These are phyloP conservation scores for Hassar affinis DNA, from an alignment of 2,113 vertebrate genomes.

Conservation along the genomic window DNA sequence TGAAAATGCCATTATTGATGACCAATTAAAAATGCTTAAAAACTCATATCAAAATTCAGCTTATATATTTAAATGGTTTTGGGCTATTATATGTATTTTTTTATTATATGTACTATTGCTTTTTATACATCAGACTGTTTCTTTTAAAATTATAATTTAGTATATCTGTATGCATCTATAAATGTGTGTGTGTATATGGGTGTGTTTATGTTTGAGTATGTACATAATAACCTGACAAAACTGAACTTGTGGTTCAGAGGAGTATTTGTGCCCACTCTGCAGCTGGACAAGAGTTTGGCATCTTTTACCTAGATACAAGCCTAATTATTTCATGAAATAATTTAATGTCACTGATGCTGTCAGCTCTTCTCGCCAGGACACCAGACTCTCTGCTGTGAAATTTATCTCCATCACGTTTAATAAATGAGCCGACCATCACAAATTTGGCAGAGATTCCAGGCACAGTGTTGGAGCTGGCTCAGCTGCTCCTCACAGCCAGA, in stretches of 20 bases:
- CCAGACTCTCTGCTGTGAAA: constrained; percentile 73
- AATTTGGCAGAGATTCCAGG: constrained; percentile 67
- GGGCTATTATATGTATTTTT: neutral
- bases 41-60: neutral
- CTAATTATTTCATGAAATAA: constrained; percentile 82
- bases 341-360: constrained; percentile 78
- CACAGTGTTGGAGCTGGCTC: constrained; percentile 46
- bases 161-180: neutral
- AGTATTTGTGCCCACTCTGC: neutral
- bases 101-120: neutral
- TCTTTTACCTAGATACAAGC: constrained; percentile 66
- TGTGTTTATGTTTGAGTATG: neutral
- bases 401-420: constrained; percentile 77
- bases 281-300: constrained; percentile 59
- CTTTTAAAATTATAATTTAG: neutral
- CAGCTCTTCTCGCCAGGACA: constrained; percentile 70
- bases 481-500: constrained; percentile 20
- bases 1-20: neutral
- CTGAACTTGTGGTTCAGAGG: constrained; percentile 12
- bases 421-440: constrained; percentile 75
- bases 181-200: no score
- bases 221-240: neutral
- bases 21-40: neutral
- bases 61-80: neutral
- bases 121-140: neutral